phyloP scores from a whole-genome alignment of 2,888 invertebrate species.

The Pollenia labialis region DNA sequence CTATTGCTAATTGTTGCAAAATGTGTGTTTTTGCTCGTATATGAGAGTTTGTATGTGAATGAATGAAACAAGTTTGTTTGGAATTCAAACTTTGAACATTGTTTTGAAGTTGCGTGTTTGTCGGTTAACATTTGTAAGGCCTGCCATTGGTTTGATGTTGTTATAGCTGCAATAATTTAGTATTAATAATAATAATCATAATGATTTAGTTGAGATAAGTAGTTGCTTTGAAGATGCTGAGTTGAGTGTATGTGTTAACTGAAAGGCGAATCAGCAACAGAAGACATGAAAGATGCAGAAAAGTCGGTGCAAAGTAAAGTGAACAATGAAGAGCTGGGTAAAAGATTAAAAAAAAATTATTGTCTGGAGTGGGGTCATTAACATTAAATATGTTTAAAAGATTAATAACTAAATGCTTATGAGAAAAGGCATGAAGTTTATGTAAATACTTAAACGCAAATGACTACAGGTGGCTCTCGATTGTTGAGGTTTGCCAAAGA shows the following conservation, averaged over 20 bases:
- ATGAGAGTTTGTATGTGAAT: not conserved
- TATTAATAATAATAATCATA: conserved; percentile 33
- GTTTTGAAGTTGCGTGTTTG: conserved; percentile 21
- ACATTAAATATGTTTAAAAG: conserved; percentile 30
- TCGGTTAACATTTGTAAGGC: conserved; percentile 9
- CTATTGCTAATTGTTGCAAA: conserved; percentile 20
- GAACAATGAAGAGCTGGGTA: not conserved
- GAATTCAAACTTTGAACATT: conserved; percentile 31
- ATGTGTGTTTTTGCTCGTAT: not conserved
- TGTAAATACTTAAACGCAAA: not conserved
- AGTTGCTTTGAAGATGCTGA: not conserved
- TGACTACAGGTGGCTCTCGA: not conserved
- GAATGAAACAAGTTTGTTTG: conserved; percentile 36
- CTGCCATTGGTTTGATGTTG: conserved; percentile 7
- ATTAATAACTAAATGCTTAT: conserved; percentile 3
- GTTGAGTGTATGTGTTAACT: not conserved
- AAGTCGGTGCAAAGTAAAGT: not conserved
- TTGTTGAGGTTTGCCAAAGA: not conserved
- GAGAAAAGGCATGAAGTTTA: not conserved
- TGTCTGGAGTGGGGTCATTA: conserved; percentile 44
- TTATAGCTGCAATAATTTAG: conserved; percentile 11
- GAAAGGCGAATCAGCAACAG: not conserved
- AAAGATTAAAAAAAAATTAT: not conserved
- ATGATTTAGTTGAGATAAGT: conserved; percentile 16
- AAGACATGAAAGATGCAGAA: not conserved